A percentile compares a stretch with the other conserved stretches of the same genome.
Evolutionary conservation across 2,113 vertebrate species (phyloP).

Genomic region (Garra rufa): DNA sequence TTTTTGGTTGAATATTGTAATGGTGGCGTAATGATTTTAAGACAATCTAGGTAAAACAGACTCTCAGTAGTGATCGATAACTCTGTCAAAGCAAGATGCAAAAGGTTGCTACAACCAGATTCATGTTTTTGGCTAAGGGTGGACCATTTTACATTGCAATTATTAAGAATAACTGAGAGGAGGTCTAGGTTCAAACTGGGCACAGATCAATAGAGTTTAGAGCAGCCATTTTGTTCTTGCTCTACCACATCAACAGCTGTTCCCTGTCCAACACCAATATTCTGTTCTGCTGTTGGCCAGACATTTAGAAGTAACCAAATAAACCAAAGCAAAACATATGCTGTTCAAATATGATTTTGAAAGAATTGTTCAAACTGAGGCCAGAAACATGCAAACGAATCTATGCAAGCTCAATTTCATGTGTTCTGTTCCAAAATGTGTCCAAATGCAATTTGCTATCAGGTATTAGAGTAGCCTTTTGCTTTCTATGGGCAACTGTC

Average conservation of each 20-base stretch:
- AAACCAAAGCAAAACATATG: not conserved
- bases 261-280: not conserved
- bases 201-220: not conserved
- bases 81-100: not conserved
- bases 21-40: not conserved
- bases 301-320: not conserved
- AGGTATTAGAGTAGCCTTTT: not conserved
- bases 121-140: not conserved
- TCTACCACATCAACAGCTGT: not conserved
- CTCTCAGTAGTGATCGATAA: not conserved
- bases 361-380: not conserved
- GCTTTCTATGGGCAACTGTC: not conserved
- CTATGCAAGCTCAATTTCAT: not conserved
- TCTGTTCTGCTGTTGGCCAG: not conserved
- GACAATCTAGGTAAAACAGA: not conserved
- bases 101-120: not conserved
- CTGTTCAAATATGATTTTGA: not conserved
- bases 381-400: not conserved
- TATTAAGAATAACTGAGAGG: not conserved
- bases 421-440: not conserved
- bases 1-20: not conserved
- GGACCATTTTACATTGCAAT: not conserved
- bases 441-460: not conserved
- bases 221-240: slow-evolving; percentile 13
- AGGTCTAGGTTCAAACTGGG: not conserved